Evolutionary conservation across 1,140 invertebrate genomes (phyloP).

Genomic region (Heliothis subflexa): DNA sequence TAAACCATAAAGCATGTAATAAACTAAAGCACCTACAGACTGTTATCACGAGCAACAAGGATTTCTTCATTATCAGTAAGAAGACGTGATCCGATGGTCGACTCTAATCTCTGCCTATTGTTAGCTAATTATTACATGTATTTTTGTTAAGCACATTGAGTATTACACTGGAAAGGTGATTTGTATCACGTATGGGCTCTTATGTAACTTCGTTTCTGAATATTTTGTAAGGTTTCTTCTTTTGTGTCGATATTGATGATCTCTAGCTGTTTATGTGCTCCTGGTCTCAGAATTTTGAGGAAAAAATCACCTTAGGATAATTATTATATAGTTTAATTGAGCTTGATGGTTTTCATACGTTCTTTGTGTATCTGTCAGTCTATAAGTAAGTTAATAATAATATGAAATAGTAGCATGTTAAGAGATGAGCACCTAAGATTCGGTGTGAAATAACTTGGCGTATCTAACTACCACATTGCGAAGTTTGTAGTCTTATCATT

Average conservation of each 20-base stretch:
- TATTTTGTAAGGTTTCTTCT: background rate
- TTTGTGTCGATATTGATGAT: background rate
- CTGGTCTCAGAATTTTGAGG: too few relatives aligned
- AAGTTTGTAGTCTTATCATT: background rate
- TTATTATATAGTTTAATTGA: too few relatives aligned
- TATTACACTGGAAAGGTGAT: slow-evolving; percentile 7
- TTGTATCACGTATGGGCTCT: slow-evolving; percentile 9
- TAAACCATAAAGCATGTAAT: slow-evolving; percentile 39
- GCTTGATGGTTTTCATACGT: too few relatives aligned
- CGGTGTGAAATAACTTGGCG: slow-evolving; percentile 14
- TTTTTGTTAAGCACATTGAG: slow-evolving; percentile 23
- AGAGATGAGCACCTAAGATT: slow-evolving; percentile 8
- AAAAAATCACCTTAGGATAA: too few relatives aligned
- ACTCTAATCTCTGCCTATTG: slow-evolving; percentile 49
- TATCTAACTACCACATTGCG: slow-evolving; percentile 17
- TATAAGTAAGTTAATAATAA: background rate
- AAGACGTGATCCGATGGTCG: slow-evolving; percentile 57
- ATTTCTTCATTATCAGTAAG: slow-evolving; percentile 55
- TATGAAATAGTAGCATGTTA: slow-evolving; percentile 30
- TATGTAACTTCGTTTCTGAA: background rate
- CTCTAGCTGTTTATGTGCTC: background rate
- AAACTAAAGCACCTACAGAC: slow-evolving; percentile 51
- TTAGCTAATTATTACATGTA: slow-evolving; percentile 49
- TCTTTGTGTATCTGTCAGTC: background rate
- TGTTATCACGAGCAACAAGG: slow-evolving; percentile 55